Evolutionary conservation across 2,797 vertebrate species (phyloP).

Genomic region (Setipinna tenuifilis): DNA sequence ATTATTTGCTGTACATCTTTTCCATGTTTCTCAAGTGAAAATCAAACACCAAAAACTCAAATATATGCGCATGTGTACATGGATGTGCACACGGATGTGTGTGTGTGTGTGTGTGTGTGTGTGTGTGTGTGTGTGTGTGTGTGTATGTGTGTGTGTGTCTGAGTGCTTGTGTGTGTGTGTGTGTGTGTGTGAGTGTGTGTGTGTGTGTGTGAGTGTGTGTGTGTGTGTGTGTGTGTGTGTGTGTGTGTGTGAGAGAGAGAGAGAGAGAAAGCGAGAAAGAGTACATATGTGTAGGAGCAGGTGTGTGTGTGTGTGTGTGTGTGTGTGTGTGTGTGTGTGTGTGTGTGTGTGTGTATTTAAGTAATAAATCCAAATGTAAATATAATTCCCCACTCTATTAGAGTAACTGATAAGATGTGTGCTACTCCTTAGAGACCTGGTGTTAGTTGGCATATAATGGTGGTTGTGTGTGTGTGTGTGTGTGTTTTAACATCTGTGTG

Average conservation of each 20-base stretch:
- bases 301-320: not conserved
- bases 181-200: not conserved
- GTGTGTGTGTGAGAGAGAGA: not conserved
- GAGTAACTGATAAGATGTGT: not conserved
- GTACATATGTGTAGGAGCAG: not conserved
- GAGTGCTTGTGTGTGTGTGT: not conserved
- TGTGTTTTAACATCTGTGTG: not conserved
- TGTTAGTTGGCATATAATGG: constrained; percentile 55
- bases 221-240: not conserved
- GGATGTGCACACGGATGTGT: not conserved
- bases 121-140: not conserved
- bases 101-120: not conserved
- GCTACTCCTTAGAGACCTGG: not conserved
- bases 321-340: not conserved
- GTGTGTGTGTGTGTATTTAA: not conserved
- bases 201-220: not conserved
- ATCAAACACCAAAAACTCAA: not conserved
- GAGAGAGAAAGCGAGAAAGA: no score
- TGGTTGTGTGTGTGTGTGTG: not conserved
- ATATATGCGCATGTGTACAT: not conserved
- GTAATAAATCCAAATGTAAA: constrained; percentile 19
- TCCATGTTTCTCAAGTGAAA: not conserved
- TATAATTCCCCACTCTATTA: not conserved
- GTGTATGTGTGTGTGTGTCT: not conserved
- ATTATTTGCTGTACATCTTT: not conserved